These are phyloP conservation scores for Cremastobaeus sp. DNA, from an alignment of 2,888 invertebrate genomes.

Conservation along the genomic window DNA sequence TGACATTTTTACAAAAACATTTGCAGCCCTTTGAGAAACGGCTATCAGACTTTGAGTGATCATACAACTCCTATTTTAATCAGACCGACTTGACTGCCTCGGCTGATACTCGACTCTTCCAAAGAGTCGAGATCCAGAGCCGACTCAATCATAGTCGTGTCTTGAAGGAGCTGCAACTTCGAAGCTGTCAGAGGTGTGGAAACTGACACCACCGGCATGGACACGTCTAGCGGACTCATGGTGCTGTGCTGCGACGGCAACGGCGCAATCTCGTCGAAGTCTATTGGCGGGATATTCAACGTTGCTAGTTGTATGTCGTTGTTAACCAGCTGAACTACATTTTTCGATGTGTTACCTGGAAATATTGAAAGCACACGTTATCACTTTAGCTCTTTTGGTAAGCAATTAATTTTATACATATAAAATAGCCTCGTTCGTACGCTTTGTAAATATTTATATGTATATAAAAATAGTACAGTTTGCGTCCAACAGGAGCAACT, in stretches of 20 bases:
- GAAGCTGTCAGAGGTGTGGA: constrained; percentile 81
- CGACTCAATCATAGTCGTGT: constrained; percentile 94
- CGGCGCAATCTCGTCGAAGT: constrained; percentile 77
- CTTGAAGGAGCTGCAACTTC: constrained; percentile 87
- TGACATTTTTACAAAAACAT: too few species aligned
- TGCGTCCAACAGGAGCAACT: too few species aligned
- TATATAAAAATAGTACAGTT: too few species aligned
- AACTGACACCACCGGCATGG: constrained; percentile 70
- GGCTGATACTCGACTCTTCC: constrained; percentile 86
- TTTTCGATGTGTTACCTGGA: constrained; percentile 83
- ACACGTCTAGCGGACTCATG: constrained; percentile 65
- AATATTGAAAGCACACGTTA: constrained; percentile 14
- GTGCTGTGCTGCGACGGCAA: constrained; percentile 75
- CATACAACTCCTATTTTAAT: constrained; percentile 81
- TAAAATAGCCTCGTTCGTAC: too few species aligned
- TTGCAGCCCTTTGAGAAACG: too few species aligned
- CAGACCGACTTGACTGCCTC: constrained; percentile 84
- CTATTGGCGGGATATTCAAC: constrained; percentile 77
- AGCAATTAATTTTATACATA: too few species aligned
- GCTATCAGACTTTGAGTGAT: constrained; percentile 49
- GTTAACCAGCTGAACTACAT: constrained; percentile 83
- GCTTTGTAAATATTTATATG: too few species aligned
- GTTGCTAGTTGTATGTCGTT: constrained; percentile 83
- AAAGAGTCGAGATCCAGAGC: constrained; percentile 92
- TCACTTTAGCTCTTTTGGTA: too few species aligned